These are phyloP conservation scores for Coregonus clupeaformis DNA, from an alignment of 2,113 vertebrate genomes.

Conservation along the genomic window DNA sequence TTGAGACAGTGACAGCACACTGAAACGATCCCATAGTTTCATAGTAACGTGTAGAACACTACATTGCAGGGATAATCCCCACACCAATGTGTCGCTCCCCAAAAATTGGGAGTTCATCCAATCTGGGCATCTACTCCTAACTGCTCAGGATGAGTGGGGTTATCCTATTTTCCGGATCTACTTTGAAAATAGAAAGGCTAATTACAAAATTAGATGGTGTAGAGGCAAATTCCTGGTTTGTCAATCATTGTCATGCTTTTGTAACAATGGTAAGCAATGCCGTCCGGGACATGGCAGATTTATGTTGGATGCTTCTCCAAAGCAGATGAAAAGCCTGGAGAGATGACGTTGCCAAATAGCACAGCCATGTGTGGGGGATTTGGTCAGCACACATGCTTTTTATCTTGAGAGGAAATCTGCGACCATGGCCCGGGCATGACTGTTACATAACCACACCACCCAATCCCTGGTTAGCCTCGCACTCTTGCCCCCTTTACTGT, in stretches of 20 bases:
- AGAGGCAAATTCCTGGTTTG: conserved; percentile 10
- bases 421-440: conserved; percentile 35
- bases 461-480: conserved; percentile 2
- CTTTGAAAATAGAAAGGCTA: not conserved
- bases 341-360: conserved; percentile 41
- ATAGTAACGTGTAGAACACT: not conserved
- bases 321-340: conserved; percentile 52
- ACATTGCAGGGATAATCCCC: not conserved
- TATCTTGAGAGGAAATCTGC: conserved; percentile 43
- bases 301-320: conserved; percentile 34
- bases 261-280: conserved; percentile 39
- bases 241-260: conserved; percentile 27
- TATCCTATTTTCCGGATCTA: not conserved
- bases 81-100: not conserved
- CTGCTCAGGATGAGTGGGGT: not conserved
- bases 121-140: not conserved
- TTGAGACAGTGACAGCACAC: not conserved
- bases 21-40: not conserved
- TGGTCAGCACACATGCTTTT: conserved; percentile 49
- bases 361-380: conserved; percentile 69
- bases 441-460: conserved; percentile 60
- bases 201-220: conserved; percentile 12
- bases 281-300: conserved; percentile 54
- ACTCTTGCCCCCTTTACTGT: not conserved
- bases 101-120: no score